Evolutionary conservation across 2,113 vertebrate genomes (phyloP).

Genomic region (Nanorana parkeri): DNA sequence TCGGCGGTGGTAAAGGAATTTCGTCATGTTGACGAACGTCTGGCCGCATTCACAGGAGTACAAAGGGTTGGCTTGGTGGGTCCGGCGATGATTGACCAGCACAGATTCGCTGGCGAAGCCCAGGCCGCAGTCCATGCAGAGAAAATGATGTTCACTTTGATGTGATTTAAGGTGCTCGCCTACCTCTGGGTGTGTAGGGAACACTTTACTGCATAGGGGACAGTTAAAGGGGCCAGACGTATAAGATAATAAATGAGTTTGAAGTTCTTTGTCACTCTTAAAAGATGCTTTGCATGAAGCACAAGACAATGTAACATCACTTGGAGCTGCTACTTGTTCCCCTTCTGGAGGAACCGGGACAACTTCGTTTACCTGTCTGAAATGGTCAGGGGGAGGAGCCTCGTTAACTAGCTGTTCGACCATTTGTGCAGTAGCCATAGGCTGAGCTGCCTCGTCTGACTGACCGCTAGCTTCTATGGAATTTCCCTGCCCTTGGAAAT

Average conservation of each 20-base stretch:
- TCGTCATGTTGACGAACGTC: conserved; percentile 89
- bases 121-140: conserved; percentile 88
- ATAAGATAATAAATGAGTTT: conserved; percentile 66
- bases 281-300: conserved; percentile 59
- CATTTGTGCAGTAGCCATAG: background rate
- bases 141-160: conserved; percentile 72
- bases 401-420: background rate
- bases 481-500: conserved; percentile 59
- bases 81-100: conserved; percentile 84
- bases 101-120: conserved; percentile 84
- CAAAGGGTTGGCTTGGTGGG: conserved; percentile 82
- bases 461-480: conserved; percentile 44
- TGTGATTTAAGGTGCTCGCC: conserved; percentile 69
- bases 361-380: background rate
- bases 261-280: conserved; percentile 62
- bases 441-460: background rate
- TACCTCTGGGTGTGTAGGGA: conserved; percentile 65
- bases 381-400: background rate
- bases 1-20: conserved; percentile 91
- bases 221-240: conserved; percentile 68
- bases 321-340: background rate
- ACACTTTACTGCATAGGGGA: conserved; percentile 69
- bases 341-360: background rate
- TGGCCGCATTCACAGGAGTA: conserved; percentile 89
- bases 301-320: background rate